A percentile compares a stretch with the other conserved stretches of the same genome.
These are phyloP conservation scores for Colius striatus DNA, from an alignment of 2,113 vertebrate species.

Conservation along the genomic window DNA sequence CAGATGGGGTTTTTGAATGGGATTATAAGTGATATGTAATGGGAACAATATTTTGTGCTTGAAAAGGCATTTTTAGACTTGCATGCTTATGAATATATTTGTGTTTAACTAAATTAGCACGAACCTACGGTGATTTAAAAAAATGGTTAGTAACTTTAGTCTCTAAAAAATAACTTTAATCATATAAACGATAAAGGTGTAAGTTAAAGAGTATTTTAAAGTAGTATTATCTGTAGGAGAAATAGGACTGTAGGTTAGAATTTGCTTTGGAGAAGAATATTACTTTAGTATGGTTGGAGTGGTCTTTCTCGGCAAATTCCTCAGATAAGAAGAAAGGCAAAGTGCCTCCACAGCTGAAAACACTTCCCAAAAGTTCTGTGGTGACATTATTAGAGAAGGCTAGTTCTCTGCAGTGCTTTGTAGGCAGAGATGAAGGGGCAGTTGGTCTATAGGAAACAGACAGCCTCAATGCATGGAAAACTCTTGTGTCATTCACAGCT, in stretches of 20 bases:
- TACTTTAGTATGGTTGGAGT: neutral
- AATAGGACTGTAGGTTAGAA: neutral
- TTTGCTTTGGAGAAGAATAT: neutral
- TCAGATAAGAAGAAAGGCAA: neutral
- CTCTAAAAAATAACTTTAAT: neutral
- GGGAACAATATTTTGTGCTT: neutral
- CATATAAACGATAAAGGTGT: neutral
- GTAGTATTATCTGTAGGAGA: neutral
- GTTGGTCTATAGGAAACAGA: fast-evolving
- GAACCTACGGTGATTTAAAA: neutral
- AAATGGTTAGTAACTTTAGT: neutral
- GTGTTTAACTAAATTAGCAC: neutral
- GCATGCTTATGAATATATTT: neutral
- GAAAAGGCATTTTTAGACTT: neutral
- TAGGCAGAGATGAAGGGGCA: neutral
- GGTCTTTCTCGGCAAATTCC: neutral
- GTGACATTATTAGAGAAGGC: neutral
- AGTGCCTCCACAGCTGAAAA: neutral
- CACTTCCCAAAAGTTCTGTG: neutral
- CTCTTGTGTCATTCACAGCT: neutral
- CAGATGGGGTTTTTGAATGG: neutral
- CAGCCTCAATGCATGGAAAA: neutral
- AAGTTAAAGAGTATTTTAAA: neutral
- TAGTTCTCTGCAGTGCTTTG: neutral
- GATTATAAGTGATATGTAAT: neutral